Evolutionary conservation across 1,140 invertebrate species (phyloP).

Genomic region (Drosophila parvula): DNA sequence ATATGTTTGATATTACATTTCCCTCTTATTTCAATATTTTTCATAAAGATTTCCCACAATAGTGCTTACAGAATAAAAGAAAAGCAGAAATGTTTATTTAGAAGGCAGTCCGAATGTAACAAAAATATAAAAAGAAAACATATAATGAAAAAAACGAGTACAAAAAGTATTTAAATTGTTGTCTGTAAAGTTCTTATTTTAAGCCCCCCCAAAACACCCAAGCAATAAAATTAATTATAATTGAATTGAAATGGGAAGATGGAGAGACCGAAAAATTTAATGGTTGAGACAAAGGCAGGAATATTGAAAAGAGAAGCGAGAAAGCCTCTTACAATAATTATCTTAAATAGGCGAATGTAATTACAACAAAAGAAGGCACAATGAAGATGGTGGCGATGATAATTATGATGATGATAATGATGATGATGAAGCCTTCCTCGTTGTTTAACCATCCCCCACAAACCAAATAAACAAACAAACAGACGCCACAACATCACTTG

Average conservation of each 20-base stretch:
- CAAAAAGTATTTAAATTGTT: background rate
- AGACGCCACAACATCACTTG: slow-evolving; percentile 69
- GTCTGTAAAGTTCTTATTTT: slow-evolving; percentile 6
- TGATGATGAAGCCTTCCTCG: slow-evolving; percentile 1
- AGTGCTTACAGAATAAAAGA: background rate
- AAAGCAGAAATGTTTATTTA: background rate
- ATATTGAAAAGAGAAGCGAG: slow-evolving; percentile 45
- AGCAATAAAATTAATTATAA: slow-evolving; percentile 43
- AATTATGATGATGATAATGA: slow-evolving; percentile 5
- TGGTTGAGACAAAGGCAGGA: slow-evolving; percentile 20
- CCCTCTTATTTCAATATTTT: background rate
- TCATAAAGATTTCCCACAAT: no score
- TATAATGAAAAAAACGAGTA: background rate
- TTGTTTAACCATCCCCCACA: slow-evolving; percentile 18
- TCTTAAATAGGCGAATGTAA: slow-evolving; percentile 61
- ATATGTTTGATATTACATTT: background rate
- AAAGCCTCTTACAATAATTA: slow-evolving; percentile 66
- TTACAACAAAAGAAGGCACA: slow-evolving; percentile 47
- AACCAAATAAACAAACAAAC: slow-evolving; percentile 67
- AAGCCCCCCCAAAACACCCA: background rate
- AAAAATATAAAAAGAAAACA: background rate
- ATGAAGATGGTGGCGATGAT: slow-evolving; percentile 21
- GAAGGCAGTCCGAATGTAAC: background rate
- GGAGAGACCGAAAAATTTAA: slow-evolving; percentile 8
- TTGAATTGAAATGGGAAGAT: slow-evolving; percentile 28